Evolutionary conservation across 1,140 invertebrate genomes (phyloP), one percentile per base, ranked within the genome.

Genomic region (Periplaneta americana): DNA sequence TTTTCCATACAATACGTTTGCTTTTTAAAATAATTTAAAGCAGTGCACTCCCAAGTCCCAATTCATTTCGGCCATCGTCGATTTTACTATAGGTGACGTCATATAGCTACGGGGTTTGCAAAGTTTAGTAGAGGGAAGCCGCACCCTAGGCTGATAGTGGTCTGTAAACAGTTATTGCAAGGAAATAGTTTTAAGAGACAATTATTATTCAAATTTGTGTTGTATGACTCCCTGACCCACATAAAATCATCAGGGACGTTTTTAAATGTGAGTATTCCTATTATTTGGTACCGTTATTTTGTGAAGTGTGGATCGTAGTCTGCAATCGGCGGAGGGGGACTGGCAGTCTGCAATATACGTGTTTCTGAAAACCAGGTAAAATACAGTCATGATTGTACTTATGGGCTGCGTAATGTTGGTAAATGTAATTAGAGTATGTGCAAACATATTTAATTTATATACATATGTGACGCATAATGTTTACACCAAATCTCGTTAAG

Each of bases 101-200:
- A 85, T 83, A 82, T 75, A 57, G 83, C 83, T 83, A 84, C 83
- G 83, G 83, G 84, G 84, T 83, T 83, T 85, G 82, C 84, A 84
- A 82, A 84, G 82, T 84, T 84, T 83, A 84, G 83, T 84, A 83
- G 81, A 85, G 80, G 84, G 84, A 85, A 85, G 84, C 84, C 84
- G 84, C 84, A 84, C 84, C 84, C 84, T 85, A 80, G 83, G 75
- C 48, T 77, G 81, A 84, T 83, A 82, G 81, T 83, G 75, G 80
- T 77, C 74, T 80, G 74, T 80, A 80, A 81, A 75, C 80, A 83
- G 78, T 84, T 82, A 78, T 39, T 77, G 36, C 34, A 82, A 75
- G 76, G 35, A 75, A 80, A 79, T 82, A 39, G 37, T 80, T 82
- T 81, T 80, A 80, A 34, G 57, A 34, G 66, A 66, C 48, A 81